Base-by-base conservation (phyloP, 2,888 invertebrate species). In the Drosophila infuscata region DNA sequence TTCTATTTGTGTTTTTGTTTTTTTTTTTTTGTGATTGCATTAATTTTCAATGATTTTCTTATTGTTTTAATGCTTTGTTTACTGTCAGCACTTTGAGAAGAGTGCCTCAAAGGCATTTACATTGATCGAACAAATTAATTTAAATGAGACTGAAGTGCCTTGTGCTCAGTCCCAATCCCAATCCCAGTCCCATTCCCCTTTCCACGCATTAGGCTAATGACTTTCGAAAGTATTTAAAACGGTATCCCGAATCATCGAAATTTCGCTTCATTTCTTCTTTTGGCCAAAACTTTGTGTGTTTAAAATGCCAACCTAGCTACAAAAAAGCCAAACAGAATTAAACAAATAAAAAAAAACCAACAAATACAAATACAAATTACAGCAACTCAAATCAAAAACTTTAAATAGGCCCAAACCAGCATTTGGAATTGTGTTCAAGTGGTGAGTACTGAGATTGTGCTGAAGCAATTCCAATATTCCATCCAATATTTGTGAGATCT, bases 211-310 rank as follows among this genome's bases (percentile, higher is more conserved):
- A 46, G 80, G 58, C 71, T 78, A 75, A 78, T 80, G 76, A 78
- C 78, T 78, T 78, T 75, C 58, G 41, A 80, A 78, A 78, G 80
- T 80, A 78, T 80, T 78, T 80, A 64, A 76, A 75, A 58, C 43
- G 71, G 38, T 62, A 35, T 20, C 57, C 15, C 33, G 38, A 67
- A 33, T 46, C 46, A 49, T 11, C 53, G 20, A 60, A 58, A 77
- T 71, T 78, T 52, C 46, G 65, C 70, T 46, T 79, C 70, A 79
- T 79, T 79, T 74, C 38, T n/a, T 38, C 25, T 56, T 62, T 53
- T 25, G 43, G 48, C 63, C 56, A 54, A 59, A 65, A 75, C 70
- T 70, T 70, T 64, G 58, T 64, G 58, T 48, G 71, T 57, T 46
- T 25, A 15, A 25, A 46, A 15, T 25, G 15, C 15, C 25, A 46